Base-by-base conservation (phyloP, 2,888 invertebrate species). In the Acanthosepion lycidas region DNA sequence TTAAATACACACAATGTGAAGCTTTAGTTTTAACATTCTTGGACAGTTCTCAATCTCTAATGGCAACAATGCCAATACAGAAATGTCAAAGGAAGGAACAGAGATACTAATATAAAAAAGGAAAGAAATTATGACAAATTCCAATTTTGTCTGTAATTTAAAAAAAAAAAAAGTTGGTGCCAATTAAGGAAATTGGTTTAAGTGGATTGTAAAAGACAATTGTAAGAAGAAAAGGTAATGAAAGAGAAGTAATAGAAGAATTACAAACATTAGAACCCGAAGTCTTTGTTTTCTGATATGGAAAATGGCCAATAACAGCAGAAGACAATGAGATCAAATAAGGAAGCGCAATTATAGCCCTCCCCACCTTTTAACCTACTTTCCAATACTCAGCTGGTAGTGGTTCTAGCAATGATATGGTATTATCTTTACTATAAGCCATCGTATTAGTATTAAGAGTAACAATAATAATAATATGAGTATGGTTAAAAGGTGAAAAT, bases 161-260 rank as follows among this genome's bases (percentile, higher is more conserved):
- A 64, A 26, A 26, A 64, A 64, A 33, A 33, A 18, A 55, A 55
- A 55, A 55, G n/a, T 78, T 78, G 78, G 78, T 33, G 33, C n/a
- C 78, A 78, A 78, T 78, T 78, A 78, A 78, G 78, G 78, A 78
- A 78, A 78, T 78, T 78, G n/a, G 78, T 78, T 78, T 78, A 78
- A 78, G 78, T 78, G 78, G 78, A 78, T 78, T 78, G 78, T 78
- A 78, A n/a, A 78, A 78, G n/a, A 78, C 78, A 78, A 78, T 78
- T 78, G n/a, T 78, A 78, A 78, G n/a, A 78, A 78, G 78, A 78
- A 33, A 33, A n/a, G n/a, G 8, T 78, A 78, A 78, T 78, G n/a
- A 78, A 78, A 78, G n/a, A 78, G 78, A 33, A 78, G n/a, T 8
- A 78, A 78, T 33, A n/a, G 78, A 78, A 78, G 78, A 78, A 15